phyloP scores from a whole-genome alignment of 2,888 invertebrate genomes.

The Steromphala cineraria region DNA sequence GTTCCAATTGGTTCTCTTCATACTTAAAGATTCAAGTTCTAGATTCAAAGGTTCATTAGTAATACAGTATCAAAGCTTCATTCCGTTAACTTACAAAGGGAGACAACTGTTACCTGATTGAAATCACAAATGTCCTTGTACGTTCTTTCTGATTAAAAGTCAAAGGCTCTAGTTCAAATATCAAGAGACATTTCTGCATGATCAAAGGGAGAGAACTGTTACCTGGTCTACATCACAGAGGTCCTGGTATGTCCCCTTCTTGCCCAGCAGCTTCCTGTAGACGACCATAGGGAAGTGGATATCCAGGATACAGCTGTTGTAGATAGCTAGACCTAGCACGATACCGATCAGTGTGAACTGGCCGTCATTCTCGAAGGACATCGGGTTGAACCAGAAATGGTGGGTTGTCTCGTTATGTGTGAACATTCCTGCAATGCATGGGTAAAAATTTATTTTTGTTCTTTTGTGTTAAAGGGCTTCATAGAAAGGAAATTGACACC shows the following conservation, averaged over 20 bases:
- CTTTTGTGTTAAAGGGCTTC: no score
- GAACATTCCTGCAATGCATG: conserved; percentile 77
- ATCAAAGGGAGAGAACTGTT: conserved; percentile 67
- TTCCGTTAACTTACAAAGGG: no score
- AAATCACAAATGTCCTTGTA: no score
- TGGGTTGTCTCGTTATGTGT: conserved; percentile 78
- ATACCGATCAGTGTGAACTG: conserved; percentile 96
- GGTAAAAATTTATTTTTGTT: no score
- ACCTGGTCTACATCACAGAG: conserved; percentile 92
- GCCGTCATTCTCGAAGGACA: conserved; percentile 94
- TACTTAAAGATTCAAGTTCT: no score
- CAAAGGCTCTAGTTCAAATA: no score
- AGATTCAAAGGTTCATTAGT: no score
- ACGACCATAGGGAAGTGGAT: conserved; percentile 97
- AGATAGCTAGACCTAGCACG: conserved; percentile 94
- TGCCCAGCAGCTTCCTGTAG: conserved; percentile 93
- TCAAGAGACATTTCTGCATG: not conserved
- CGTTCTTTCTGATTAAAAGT: no score
- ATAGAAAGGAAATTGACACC: no score
- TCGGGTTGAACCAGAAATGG: conserved; percentile 91
- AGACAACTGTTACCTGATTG: no score
- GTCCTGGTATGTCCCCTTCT: conserved; percentile 91
- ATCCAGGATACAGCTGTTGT: conserved; percentile 95
- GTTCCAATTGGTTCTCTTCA: no score
- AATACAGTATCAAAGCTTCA: no score